Conservation (phyloP, 2,797 vertebrate genomes). For the Gambusia yucatana region DNA sequence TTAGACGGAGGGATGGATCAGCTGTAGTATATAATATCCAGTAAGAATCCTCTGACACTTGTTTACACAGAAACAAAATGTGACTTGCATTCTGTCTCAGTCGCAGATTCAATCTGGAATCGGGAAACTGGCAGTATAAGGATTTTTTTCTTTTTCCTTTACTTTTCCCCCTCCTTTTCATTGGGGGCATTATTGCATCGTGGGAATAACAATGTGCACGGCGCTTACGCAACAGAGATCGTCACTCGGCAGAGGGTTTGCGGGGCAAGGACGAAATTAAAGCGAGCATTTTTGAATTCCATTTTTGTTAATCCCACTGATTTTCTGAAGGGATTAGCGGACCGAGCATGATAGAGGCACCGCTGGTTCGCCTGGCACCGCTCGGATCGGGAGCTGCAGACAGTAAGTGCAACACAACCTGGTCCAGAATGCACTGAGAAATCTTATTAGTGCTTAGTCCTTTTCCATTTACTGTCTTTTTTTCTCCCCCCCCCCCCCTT, state of each 20-base stretch:
- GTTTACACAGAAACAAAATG: conserved; percentile 23
- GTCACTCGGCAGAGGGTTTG: conserved; percentile 50
- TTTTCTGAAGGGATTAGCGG: conserved; percentile 82
- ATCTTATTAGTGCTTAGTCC: conserved; percentile 8
- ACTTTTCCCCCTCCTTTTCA: not conserved
- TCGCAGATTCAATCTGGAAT: not conserved
- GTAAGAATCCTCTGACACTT: conserved; percentile 38
- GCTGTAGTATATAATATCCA: conserved; percentile 28
- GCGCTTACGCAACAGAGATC: conserved; percentile 75
- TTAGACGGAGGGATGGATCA: conserved; percentile 26
- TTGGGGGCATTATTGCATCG: conserved; percentile 22
- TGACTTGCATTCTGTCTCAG: not conserved
- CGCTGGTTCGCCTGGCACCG: conserved; percentile 45
- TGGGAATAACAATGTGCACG: conserved; percentile 25
- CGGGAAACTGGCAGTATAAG: not conserved
- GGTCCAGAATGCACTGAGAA: conserved; percentile 18
- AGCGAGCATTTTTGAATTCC: conserved; percentile 77
- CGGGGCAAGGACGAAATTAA: conserved; percentile 74
- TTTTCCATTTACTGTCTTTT: not conserved
- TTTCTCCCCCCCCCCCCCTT: not conserved
- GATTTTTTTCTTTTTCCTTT: conserved; percentile 9
- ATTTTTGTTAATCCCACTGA: conserved; percentile 79
- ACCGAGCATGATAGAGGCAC: conserved; percentile 78
- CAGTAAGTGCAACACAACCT: conserved; percentile 22
- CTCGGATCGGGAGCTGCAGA: conserved; percentile 35